Conservation (phyloP, 2,888 invertebrate genomes). For the Slavum lentiscoides region DNA sequence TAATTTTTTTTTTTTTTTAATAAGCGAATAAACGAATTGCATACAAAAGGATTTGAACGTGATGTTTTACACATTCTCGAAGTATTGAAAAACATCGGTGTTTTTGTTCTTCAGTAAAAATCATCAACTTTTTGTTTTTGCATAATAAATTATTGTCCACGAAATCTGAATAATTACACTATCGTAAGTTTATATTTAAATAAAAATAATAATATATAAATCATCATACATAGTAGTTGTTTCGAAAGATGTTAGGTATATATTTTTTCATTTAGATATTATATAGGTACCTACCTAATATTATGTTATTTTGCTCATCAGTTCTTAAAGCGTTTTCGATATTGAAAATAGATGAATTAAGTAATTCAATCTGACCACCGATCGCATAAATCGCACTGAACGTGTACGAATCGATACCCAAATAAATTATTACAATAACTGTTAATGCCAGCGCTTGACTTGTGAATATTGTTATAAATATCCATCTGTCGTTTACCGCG, state of each 20-base stretch:
- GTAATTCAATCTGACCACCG: constrained; percentile 39
- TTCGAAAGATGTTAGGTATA: no score
- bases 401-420: constrained; percentile 23
- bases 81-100: background rate
- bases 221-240: background rate
- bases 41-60: constrained; percentile 4
- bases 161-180: background rate
- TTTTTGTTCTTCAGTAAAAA: constrained; percentile 1
- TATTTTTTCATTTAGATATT: no score
- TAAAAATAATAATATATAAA: no score
- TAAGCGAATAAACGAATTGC: no score
- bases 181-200: no score
- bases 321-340: background rate
- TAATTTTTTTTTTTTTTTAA: no score
- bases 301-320: background rate
- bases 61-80: constrained; percentile 15
- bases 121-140: background rate
- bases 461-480: background rate
- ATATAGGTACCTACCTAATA: no score
- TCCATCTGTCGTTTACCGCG: background rate
- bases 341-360: constrained; percentile 2
- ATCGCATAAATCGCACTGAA: constrained; percentile 22
- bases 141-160: background rate
- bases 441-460: background rate
- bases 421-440: background rate